Percentiles rank a stretch among this genome's conserved stretches.
Evolutionary conservation across 2,797 vertebrate genomes (phyloP).

Genomic region (Xenops minutus): DNA sequence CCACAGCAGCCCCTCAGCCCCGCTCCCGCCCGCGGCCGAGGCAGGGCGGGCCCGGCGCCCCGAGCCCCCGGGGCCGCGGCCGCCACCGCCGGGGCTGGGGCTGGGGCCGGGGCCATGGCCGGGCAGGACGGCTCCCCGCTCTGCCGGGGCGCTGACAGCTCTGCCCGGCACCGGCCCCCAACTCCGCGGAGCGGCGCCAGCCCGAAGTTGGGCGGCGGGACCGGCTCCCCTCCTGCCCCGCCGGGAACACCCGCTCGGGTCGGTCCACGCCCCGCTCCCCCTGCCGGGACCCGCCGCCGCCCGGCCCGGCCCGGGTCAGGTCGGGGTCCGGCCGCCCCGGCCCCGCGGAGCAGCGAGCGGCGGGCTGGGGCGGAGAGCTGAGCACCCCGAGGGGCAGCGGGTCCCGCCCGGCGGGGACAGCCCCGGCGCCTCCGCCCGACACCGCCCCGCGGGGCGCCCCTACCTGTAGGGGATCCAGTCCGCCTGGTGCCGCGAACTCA

Average conservation of each 20-base stretch:
- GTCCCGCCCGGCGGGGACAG: background rate
- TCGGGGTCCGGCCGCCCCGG: background rate
- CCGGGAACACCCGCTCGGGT: background rate
- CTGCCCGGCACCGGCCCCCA: background rate
- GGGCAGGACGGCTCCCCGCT: background rate
- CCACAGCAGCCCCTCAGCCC: background rate
- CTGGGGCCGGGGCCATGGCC: too few species aligned
- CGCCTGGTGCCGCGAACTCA: conserved; percentile 96
- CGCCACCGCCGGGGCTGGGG: background rate
- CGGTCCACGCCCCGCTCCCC: background rate
- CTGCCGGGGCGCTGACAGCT: background rate
- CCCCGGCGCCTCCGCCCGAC: background rate
- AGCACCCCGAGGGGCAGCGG: background rate
- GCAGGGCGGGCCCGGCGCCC: background rate
- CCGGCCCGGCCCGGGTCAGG: background rate
- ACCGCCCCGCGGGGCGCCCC: background rate
- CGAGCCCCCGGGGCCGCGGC: background rate
- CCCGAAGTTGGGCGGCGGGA: background rate
- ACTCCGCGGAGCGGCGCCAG: background rate
- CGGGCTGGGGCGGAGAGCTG: background rate
- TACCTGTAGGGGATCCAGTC: conserved; percentile 99
- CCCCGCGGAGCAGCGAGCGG: background rate
- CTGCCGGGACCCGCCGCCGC: background rate
- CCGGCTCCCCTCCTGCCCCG: too few species aligned
- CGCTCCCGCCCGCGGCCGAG: background rate